Evolutionary conservation across 2,113 vertebrate species (phyloP).

Genomic region (Platysteira castanea): DNA sequence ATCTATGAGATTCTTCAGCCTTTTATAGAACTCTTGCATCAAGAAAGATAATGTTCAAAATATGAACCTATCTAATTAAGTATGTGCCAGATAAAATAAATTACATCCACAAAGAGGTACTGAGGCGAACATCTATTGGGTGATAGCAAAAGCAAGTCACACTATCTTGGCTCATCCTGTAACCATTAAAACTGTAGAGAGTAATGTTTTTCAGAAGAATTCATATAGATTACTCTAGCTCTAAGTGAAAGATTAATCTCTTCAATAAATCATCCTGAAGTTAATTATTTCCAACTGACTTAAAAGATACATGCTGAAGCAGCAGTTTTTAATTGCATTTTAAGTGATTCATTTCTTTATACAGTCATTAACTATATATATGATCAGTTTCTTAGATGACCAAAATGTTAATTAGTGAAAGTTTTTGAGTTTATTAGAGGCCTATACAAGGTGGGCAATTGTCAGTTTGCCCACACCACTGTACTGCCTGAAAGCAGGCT

Average conservation of each 20-base stretch:
- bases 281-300: constrained; percentile 21
- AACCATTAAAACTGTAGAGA: neutral
- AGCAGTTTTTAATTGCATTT: constrained; percentile 22
- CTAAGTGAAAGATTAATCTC: constrained; percentile 16
- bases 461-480: neutral
- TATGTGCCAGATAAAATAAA: neutral
- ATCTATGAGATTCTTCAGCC: neutral
- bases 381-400: neutral
- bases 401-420: neutral
- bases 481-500: neutral
- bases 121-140: neutral
- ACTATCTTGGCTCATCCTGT: neutral
- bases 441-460: neutral
- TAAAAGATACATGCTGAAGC: constrained; percentile 5
- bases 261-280: constrained; percentile 23
- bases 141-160: neutral
- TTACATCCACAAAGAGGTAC: neutral
- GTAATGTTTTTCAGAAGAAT: neutral
- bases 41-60: neutral
- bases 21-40: neutral
- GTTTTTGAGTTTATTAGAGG: neutral
- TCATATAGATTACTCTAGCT: neutral
- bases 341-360: neutral
- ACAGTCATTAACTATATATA: neutral
- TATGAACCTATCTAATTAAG: neutral